These are phyloP conservation scores for Mandrillus leucophaeus DNA, from an alignment of 2,113 vertebrate genomes.

Conservation along the genomic window DNA sequence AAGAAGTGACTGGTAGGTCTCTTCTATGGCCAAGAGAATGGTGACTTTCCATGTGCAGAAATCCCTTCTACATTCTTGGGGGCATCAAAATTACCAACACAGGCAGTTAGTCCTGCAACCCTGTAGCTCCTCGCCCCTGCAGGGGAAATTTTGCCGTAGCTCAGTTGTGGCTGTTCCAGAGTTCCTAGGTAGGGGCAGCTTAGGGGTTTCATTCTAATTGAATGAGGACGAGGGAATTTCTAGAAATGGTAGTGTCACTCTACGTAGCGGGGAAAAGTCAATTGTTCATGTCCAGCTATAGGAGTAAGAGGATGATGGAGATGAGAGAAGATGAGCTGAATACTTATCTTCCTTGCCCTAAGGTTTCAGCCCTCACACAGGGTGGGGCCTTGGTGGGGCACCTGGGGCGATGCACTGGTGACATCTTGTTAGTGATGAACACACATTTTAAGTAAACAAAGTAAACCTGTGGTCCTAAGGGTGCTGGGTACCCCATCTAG, in stretches of 20 bases:
- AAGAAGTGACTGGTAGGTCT: neutral
- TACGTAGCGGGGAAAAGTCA: neutral
- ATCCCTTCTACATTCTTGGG: neutral
- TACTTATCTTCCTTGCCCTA: accelerated
- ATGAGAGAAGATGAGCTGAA: neutral
- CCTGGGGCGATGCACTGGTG: neutral
- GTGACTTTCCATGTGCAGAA: neutral
- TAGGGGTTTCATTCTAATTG: neutral
- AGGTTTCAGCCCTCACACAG: neutral
- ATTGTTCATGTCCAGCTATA: neutral
- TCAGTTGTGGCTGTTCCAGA: neutral
- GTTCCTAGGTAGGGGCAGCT: neutral
- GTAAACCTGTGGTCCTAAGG: neutral
- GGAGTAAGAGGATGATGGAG: too few relatives aligned
- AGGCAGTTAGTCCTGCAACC: too few relatives aligned
- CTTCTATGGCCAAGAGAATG: neutral
- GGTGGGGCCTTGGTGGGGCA: neutral
- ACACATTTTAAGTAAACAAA: neutral
- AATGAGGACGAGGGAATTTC: neutral
- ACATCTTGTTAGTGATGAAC: neutral
- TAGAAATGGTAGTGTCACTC: neutral
- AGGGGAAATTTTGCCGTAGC: neutral
- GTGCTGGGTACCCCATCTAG: too few relatives aligned
- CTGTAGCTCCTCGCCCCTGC: neutral
- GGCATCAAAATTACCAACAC: neutral